Evolutionary conservation across 1,140 invertebrate species (phyloP).

Genomic region (Nephila pilipes): DNA sequence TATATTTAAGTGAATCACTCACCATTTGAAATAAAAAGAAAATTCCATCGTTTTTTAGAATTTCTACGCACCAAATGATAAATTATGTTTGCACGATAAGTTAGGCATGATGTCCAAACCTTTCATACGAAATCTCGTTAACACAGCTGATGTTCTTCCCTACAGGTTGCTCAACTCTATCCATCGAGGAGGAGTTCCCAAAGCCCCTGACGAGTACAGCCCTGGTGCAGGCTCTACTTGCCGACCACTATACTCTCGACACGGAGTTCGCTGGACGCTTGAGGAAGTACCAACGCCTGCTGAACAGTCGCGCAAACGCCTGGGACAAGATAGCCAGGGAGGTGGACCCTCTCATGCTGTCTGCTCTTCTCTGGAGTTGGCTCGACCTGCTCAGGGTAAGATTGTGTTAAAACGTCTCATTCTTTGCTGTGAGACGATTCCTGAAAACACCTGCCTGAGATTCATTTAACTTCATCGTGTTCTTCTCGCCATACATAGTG

Average conservation of each 20-base stretch:
- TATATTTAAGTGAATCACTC: too few relatives aligned
- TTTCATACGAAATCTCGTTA: too few relatives aligned
- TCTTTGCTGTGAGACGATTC: too few relatives aligned
- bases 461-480: too few relatives aligned
- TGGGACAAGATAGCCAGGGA: conserved; percentile 77
- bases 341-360: conserved; percentile 69
- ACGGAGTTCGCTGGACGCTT: conserved; percentile 40
- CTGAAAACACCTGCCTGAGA: too few relatives aligned
- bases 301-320: conserved; percentile 67
- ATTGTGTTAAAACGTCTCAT: background rate
- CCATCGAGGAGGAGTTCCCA: conserved; percentile 42
- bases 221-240: conserved; percentile 48
- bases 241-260: conserved; percentile 66
- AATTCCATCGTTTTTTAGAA: too few relatives aligned
- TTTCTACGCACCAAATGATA: too few relatives aligned
- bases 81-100: too few relatives aligned
- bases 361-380: conserved; percentile 77
- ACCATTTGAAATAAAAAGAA: too few relatives aligned
- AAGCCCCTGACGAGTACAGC: conserved; percentile 52
- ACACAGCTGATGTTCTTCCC: too few relatives aligned
- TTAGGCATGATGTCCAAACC: too few relatives aligned
- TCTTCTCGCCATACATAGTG: too few relatives aligned
- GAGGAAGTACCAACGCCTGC: conserved; percentile 59
- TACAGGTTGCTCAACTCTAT: conserved; percentile 58
- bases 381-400: conserved; percentile 77